Base-by-base conservation (phyloP, 2,888 invertebrate species). In the Parnassius mnemosyne region DNA sequence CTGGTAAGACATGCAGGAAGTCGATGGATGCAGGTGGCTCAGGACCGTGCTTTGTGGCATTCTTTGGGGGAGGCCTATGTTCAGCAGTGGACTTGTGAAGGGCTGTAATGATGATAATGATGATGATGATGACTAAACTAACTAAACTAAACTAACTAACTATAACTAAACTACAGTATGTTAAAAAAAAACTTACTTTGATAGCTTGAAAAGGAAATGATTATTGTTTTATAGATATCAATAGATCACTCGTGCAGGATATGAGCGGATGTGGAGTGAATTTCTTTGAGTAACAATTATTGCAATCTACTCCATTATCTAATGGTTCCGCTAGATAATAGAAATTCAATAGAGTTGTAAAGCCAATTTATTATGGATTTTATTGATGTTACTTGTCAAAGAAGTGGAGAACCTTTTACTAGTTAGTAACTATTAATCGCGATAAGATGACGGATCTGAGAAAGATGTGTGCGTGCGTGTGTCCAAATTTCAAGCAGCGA, bases 321-420 rank as follows among this genome's bases (percentile, higher is more conserved):
- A 63, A 63, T 58, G 63, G 58, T 63, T 13, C 20, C 9, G 53
- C 57, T 55, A 16, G 50, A 20, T 59, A 59, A 52, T 59, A 55
- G 44, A 50, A 34, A 54, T 63, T 59, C 50, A 52, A 63, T 63
- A 55, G 55, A 63, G 55, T 63, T 55, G 56, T 46, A 59, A 63
- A 47, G 51, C 52, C 41, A 25, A 63, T 63, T 51, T 59, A 52
- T 63, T 63, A 63, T 63, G 59, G 44, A 63, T 59, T 56, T 47
- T 59, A 56, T 63, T 46, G 59, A 63, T 52, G 52, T 63, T 42
- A 47, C 55, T 44, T 47, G 59, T 63, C 55, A 55, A 51, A 53
- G 50, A 9, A 57, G 34, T 34, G 16, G 25, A 54, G 44, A 49
- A 51, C 43, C 49, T 54, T 54, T 62, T 62, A 53, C 57, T 20